A percentile compares a stretch with the other conserved stretches of the same genome.
These are phyloP conservation scores for Bibio marci DNA, from an alignment of 2,888 invertebrate species.

Conservation along the genomic window DNA sequence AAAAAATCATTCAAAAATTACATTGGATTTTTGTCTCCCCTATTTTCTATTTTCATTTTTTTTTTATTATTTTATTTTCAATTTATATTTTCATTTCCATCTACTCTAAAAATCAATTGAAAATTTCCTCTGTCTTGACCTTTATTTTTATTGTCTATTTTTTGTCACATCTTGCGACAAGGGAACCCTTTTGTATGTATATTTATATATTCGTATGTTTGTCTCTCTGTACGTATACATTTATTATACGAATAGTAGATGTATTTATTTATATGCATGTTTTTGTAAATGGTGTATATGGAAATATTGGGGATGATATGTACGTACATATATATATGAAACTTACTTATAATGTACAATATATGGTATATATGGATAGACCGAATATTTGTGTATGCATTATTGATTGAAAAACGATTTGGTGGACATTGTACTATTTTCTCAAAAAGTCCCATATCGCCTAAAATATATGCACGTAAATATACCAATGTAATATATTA, in stretches of 20 bases:
- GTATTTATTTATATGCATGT: background rate
- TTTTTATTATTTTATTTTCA: background rate
- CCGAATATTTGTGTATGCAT: background rate
- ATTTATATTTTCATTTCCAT: slow-evolving; percentile 3
- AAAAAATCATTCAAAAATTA: too few relatives aligned
- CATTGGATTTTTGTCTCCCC: too few relatives aligned
- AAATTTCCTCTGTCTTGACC: slow-evolving; percentile 3
- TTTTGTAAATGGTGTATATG: background rate
- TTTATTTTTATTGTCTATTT: slow-evolving; percentile 3
- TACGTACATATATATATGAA: background rate
- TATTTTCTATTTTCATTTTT: background rate
- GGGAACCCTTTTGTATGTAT: slow-evolving; percentile 2
- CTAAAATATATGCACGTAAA: too few relatives aligned
- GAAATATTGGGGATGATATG: background rate
- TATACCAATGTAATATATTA: too few relatives aligned
- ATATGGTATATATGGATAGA: too few relatives aligned
- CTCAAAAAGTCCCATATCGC: background rate
- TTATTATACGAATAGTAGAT: background rate
- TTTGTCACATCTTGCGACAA: slow-evolving; percentile 3
- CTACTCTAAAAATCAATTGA: slow-evolving; percentile 3
- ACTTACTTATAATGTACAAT: too few relatives aligned
- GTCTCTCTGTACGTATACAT: background rate
- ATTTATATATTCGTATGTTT: background rate
- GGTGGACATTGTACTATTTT: slow-evolving; percentile 1
- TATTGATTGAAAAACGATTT: background rate